phyloP scores from a whole-genome alignment of 2,113 vertebrate species.

The Hippolais icterina region DNA sequence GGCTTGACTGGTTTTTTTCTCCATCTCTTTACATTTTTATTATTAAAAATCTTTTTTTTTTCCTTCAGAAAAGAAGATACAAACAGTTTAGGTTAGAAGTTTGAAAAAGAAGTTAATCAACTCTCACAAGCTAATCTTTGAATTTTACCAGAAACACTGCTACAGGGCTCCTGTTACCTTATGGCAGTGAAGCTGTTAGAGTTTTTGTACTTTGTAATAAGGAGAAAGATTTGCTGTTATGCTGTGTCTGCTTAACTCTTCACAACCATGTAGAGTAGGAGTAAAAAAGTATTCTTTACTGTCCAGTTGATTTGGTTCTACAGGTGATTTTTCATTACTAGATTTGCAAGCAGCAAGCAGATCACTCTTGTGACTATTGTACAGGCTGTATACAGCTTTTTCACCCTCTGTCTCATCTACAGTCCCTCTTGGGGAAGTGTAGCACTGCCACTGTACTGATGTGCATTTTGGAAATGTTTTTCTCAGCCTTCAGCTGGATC shows the following conservation, averaged over 20 bases:
- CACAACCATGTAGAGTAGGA: neutral
- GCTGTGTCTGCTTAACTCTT: neutral
- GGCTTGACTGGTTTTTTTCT: neutral
- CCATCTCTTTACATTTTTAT: neutral
- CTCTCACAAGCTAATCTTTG: neutral
- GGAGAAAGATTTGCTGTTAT: neutral
- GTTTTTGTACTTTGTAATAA: neutral
- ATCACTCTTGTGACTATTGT: neutral
- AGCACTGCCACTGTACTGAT: neutral
- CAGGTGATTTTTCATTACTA: neutral
- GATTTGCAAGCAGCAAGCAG: neutral
- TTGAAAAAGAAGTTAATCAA: neutral
- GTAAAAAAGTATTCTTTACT: neutral
- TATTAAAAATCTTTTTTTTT: neutral
- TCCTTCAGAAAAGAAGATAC: neutral
- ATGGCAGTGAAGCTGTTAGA: neutral
- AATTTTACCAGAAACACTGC: neutral
- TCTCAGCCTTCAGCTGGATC: neutral
- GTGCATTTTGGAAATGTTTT: neutral
- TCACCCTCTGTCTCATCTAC: neutral
- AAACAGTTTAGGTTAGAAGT: neutral
- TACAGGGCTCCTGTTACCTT: neutral
- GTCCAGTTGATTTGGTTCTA: neutral
- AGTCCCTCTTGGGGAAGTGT: neutral
- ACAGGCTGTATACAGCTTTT: neutral